phyloP scores from a whole-genome alignment of 2,113 vertebrate species.

The Corythoichthys haematopterus region DNA sequence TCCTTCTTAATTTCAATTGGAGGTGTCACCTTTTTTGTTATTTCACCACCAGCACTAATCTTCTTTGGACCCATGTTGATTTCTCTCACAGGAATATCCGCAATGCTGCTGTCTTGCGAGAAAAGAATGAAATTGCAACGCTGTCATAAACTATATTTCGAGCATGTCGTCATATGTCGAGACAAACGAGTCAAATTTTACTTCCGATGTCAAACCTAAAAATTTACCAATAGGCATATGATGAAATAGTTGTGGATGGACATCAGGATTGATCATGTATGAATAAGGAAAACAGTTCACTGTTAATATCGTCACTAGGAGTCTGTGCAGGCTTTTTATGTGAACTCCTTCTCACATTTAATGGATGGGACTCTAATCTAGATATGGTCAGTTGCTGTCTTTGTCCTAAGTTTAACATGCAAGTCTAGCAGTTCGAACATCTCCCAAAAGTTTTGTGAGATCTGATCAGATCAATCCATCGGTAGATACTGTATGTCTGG shows the following conservation, averaged over 20 bases:
- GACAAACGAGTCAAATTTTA: no score
- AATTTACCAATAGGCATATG: constrained; percentile 25
- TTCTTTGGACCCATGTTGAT: no score
- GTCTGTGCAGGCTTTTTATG: constrained; percentile 1
- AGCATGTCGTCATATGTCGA: no score
- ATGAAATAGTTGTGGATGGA: constrained; percentile 9
- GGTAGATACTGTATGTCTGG: no score
- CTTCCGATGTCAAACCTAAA: constrained; percentile 23
- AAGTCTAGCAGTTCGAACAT: neutral
- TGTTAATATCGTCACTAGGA: neutral
- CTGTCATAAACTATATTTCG: no score
- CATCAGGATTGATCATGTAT: constrained; percentile 10
- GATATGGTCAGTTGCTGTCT: neutral
- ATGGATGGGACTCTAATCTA: constrained; percentile 1
- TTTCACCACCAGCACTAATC: no score
- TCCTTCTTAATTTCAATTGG: no score
- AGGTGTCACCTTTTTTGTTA: no score
- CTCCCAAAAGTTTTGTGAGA: constrained; percentile 5
- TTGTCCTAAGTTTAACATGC: neutral
- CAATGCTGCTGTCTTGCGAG: no score
- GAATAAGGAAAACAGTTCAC: neutral
- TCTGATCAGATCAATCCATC: no score
- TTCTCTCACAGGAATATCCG: no score
- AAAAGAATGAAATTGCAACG: no score
- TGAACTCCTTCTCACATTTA: constrained; percentile 10